Evolutionary conservation across 2,888 invertebrate genomes (phyloP).

Genomic region (Eurytoma adleriae): DNA sequence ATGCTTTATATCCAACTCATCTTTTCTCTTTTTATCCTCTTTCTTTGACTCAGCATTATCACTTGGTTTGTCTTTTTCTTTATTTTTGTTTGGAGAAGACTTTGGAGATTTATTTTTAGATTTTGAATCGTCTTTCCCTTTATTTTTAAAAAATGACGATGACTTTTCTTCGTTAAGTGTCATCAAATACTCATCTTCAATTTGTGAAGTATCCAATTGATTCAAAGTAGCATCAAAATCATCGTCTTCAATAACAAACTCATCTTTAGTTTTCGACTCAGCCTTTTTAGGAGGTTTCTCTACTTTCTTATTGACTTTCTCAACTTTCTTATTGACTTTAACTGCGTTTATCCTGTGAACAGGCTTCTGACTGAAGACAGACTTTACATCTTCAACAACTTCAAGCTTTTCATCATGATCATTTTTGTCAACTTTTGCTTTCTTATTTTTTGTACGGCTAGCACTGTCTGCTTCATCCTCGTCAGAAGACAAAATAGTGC

Average conservation of each 20-base stretch:
- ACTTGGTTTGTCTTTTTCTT: conserved; percentile 40
- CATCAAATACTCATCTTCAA: conserved; percentile 74
- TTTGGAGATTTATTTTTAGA: conserved; percentile 22
- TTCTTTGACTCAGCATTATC: conserved; percentile 30
- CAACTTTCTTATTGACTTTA: conserved; percentile 67
- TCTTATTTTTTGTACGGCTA: conserved; percentile 69
- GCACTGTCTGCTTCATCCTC: conserved; percentile 75
- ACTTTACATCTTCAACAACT: conserved; percentile 75
- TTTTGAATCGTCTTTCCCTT: conserved; percentile 39
- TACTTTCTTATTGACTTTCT: neutral
- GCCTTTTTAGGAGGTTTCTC: conserved; percentile 23
- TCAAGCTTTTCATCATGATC: conserved; percentile 66
- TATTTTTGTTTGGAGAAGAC: conserved; percentile 30
- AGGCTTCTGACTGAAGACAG: conserved; percentile 81
- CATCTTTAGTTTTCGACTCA: conserved; percentile 66
- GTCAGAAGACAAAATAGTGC: conserved; percentile 73
- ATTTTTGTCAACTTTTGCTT: conserved; percentile 61
- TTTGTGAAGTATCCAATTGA: conserved; percentile 78
- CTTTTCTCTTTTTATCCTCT: conserved; percentile 1
- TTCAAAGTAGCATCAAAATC: conserved; percentile 84
- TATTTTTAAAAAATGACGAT: conserved; percentile 9
- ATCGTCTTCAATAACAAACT: conserved; percentile 81
- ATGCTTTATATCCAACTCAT: neutral
- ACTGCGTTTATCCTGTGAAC: conserved; percentile 79
- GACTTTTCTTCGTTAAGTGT: conserved; percentile 58